Base-by-base conservation (phyloP, 2,888 invertebrate genomes). In the Troglohyphantes excavatus region DNA sequence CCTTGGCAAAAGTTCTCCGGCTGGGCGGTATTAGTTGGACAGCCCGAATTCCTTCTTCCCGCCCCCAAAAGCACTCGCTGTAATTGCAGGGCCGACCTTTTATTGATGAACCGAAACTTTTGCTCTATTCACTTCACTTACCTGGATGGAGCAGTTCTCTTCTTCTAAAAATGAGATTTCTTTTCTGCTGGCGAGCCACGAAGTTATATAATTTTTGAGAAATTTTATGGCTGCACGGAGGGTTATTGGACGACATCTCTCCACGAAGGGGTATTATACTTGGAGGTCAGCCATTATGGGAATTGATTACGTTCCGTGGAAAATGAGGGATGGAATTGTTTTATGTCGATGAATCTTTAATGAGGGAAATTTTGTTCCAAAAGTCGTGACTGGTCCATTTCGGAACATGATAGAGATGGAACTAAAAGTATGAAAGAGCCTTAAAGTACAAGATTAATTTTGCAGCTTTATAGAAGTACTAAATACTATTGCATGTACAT, bases 61-160 rank as follows among this genome's bases (percentile, higher is more conserved):
- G 43, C n/a, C 53, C 7, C 43, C 9, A 39, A 63, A 65, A 65
- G 73, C 83, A 83, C 83, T 83, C 59, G 72, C 9, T 61, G 83
- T 83, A 83, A 83, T 83, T 83, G 83, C 83, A 46, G 73, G 73
- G 61, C 73, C 53, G 5, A 13, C n/a, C 53, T 53, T 83, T 83
- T 83, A 83, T 83, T 83, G 83, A 83, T 83, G 83, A 83, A 73
- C 83, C 63, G 43, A 65, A 83, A 83, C 83, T 83, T n/a, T 73
- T 72, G 72, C 73, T 73, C 65, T 83, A 61, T 73, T 83, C 72
- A 68, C 81, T 67, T 29, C 81, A 65, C 73, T 83, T 73, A 83
- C 83, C 83, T 73, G 73, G 63, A 83, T 83, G 73, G 83, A 61
- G 61, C 39, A 23, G 61, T 73, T 83, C 46, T 46, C 53, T 53